Evolutionary conservation across 2,888 invertebrate genomes (phyloP).

Genomic region (Melanostoma mellinum): DNA sequence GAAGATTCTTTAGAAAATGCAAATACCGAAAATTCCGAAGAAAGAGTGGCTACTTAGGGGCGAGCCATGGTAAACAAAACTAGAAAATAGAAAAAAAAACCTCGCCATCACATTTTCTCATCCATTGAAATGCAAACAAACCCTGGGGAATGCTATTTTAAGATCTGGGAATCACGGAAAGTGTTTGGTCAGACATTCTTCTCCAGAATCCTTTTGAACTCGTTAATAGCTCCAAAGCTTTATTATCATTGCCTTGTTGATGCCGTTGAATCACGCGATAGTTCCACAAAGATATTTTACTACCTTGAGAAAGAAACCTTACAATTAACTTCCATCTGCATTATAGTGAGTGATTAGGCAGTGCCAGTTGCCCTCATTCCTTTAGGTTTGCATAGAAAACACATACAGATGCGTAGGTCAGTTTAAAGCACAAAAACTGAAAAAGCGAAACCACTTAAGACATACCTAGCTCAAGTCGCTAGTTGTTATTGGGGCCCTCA

Average conservation of each 20-base stretch:
- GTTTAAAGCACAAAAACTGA: background rate
- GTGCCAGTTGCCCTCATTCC: conserved; percentile 11
- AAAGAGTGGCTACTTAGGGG: conserved; percentile 25
- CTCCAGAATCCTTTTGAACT: background rate
- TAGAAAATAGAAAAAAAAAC: too few relatives aligned
- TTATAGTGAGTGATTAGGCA: conserved; percentile 59
- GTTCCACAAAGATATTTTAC: conserved; percentile 32
- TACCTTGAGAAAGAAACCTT: conserved; percentile 5
- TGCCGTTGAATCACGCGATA: conserved; percentile 23
- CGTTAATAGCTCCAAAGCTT: conserved; percentile 38
- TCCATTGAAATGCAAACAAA: conserved; percentile 12
- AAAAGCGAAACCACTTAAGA: conserved; percentile 24
- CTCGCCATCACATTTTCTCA: too few relatives aligned
- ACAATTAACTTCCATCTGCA: conserved; percentile 17
- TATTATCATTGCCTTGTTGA: conserved; percentile 58
- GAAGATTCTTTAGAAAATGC: conserved; percentile 51
- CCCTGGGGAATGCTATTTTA: too few relatives aligned
- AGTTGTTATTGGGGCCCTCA: conserved; percentile 49
- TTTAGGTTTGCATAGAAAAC: conserved; percentile 11
- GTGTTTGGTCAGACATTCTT: too few relatives aligned
- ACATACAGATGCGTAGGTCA: conserved; percentile 19
- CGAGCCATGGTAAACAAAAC: conserved; percentile 40
- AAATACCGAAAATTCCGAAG: conserved; percentile 38
- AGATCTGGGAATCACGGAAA: too few relatives aligned
- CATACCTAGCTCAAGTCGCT: conserved; percentile 23